phyloP scores from a whole-genome alignment of 2,113 vertebrate species.

The Ophiodon elongatus region DNA sequence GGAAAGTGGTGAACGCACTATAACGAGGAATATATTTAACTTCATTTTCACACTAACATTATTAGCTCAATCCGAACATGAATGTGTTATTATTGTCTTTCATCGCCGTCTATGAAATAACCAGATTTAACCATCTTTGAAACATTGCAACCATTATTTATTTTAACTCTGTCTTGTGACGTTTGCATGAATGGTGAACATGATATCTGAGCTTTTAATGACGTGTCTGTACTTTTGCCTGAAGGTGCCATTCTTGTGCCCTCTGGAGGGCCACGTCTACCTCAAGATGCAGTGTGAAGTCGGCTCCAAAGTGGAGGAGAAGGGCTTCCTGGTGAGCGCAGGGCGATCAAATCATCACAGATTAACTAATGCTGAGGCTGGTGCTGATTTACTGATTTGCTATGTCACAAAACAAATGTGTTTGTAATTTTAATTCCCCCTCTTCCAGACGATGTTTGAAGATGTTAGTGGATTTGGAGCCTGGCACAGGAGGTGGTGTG shows the following conservation, averaged over 20 bases:
- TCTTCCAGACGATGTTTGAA: slow-evolving; percentile 95
- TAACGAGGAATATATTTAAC: not conserved
- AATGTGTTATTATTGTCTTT: not conserved
- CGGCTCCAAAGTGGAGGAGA: slow-evolving; percentile 91
- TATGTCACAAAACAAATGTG: not conserved
- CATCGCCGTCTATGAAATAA: not conserved
- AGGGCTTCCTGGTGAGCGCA: slow-evolving; percentile 92
- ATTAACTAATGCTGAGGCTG: not conserved
- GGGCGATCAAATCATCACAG: not conserved
- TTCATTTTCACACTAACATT: not conserved
- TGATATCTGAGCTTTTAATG: accelerated
- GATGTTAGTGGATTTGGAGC: slow-evolving; percentile 98
- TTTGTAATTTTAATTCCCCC: not conserved
- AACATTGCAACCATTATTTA: not conserved
- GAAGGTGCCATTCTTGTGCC: slow-evolving; percentile 93
- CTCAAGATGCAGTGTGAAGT: slow-evolving; percentile 95
- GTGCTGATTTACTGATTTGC: not conserved
- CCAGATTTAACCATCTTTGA: not conserved
- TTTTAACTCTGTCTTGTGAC: not conserved
- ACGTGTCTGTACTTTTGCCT: not conserved
- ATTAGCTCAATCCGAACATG: not conserved
- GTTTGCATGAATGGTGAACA: not conserved
- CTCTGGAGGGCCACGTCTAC: slow-evolving; percentile 94
- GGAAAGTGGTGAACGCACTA: slow-evolving; percentile 11
- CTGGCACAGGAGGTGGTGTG: slow-evolving; percentile 97